Evolutionary conservation across 2,797 vertebrate species (phyloP).

Genomic region (Propithecus perrieri): DNA sequence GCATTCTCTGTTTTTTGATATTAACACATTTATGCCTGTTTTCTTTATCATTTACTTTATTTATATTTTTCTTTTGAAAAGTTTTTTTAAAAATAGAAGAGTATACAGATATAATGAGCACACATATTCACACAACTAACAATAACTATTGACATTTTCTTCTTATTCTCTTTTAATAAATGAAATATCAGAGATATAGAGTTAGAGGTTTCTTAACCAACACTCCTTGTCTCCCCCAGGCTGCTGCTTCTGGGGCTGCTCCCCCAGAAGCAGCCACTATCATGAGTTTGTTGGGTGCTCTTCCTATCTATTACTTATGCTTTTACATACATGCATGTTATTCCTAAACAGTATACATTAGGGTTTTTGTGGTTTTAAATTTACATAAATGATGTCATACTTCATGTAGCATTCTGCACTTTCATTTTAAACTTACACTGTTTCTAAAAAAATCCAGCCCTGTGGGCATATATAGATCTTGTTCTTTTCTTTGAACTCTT

Average conservation of each 20-base stretch:
- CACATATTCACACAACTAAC: background rate
- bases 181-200: background rate
- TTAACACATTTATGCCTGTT: background rate
- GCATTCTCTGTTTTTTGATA: background rate
- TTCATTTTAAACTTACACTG: background rate
- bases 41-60: background rate
- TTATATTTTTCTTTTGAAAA: background rate
- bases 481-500: background rate
- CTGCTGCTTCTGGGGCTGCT: background rate
- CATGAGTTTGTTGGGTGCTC: background rate
- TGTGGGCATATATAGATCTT: background rate
- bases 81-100: background rate
- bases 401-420: background rate
- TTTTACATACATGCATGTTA: background rate
- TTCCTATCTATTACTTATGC: background rate
- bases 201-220: background rate
- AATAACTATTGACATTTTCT: background rate
- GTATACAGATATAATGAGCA: background rate
- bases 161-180: background rate
- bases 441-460: background rate
- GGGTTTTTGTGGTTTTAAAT: background rate
- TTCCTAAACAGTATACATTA: background rate
- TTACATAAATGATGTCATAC: background rate
- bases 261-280: background rate
- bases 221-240: background rate